These are phyloP conservation scores for Aradus depressus DNA, from an alignment of 2,888 invertebrate genomes.

Conservation along the genomic window DNA sequence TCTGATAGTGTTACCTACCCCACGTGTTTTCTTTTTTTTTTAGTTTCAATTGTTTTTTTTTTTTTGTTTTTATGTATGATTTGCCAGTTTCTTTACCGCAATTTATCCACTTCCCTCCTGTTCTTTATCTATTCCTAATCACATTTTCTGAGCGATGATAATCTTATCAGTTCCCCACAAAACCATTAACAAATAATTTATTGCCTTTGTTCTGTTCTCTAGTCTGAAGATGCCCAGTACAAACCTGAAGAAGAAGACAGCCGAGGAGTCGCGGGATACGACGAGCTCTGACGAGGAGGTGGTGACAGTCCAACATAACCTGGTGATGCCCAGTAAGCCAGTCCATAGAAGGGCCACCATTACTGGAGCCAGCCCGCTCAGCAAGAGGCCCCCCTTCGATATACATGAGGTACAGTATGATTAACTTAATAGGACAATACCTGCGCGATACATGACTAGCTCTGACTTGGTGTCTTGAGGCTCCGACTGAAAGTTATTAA, in stretches of 20 bases:
- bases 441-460: no score
- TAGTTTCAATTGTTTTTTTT: neutral
- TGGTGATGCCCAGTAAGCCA: slow-evolving; percentile 48
- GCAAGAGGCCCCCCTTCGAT: slow-evolving; percentile 49
- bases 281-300: slow-evolving; percentile 29
- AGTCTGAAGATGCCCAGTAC: slow-evolving; percentile 22
- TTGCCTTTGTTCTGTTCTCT: neutral
- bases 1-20: no score
- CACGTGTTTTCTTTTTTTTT: no score
- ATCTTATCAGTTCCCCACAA: neutral
- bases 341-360: slow-evolving; percentile 78
- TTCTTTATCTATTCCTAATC: neutral
- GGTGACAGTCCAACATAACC: slow-evolving; percentile 27
- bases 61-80: neutral
- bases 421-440: no score
- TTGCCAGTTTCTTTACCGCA: no score
- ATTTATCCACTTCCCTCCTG: neutral
- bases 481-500: no score
- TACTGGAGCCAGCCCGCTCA: slow-evolving; percentile 65
- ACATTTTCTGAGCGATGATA: no score
- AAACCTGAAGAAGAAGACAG: slow-evolving; percentile 20
- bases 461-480: no score
- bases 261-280: slow-evolving; percentile 14
- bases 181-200: neutral
- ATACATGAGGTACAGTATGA: slow-evolving; percentile 49